Conservation (phyloP, 2,888 invertebrate genomes). For the Chirona hameri region DNA sequence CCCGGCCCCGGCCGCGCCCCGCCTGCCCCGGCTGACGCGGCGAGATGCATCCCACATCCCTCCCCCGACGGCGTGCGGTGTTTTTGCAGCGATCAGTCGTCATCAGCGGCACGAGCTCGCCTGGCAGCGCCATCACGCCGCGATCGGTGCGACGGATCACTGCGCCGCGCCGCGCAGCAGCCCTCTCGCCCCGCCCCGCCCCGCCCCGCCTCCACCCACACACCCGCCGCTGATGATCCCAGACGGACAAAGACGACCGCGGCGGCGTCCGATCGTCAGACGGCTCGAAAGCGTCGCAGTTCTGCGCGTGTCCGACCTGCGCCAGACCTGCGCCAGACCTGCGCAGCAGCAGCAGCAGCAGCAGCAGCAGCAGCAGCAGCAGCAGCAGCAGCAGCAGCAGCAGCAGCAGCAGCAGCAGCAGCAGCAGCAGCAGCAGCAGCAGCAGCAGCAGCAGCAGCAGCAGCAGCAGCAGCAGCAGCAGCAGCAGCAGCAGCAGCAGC, state of each 20-base stretch:
- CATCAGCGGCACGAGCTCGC: background rate
- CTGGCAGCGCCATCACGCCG: background rate
- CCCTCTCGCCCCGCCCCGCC: background rate
- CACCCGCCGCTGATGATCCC: no score
- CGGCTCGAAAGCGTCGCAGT: background rate
- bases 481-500: no score
- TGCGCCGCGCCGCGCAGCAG: background rate
- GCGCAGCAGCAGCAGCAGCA: no score
- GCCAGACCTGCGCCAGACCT: no score
- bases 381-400: no score
- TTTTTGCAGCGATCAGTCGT: constrained; percentile 3
- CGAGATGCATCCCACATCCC: background rate
- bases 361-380: no score
- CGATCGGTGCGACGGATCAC: background rate
- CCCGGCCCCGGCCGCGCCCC: background rate
- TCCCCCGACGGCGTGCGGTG: background rate
- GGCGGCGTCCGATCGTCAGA: no score
- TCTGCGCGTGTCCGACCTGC: background rate
- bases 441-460: no score
- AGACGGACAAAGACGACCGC: no score
- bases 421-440: no score
- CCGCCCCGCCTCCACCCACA: background rate
- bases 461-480: no score
- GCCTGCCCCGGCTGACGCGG: background rate
- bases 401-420: no score